Base-by-base conservation (phyloP, 1,140 invertebrate genomes). In the Drosophila chauvacae region DNA sequence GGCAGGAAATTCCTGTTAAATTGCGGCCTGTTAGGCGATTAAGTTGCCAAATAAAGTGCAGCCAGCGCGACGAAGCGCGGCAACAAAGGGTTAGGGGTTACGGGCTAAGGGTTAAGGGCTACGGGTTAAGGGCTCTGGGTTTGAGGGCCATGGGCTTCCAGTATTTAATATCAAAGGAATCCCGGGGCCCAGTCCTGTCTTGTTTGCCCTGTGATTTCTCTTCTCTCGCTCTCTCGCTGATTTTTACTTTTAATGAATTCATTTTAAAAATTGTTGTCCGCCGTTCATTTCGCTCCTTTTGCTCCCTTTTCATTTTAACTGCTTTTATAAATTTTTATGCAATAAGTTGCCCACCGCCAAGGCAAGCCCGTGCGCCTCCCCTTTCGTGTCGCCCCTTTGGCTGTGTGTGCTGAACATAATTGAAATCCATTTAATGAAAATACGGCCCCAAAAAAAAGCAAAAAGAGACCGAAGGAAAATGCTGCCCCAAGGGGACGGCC, bases 221-320 rank as follows among this genome's bases (percentile, higher is more conserved):
- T 79, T 51, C 45, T 72, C 66, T 73, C 69, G 72, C 78, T 11
- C 77, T 14, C 69, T 77, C 57, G 68, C 75, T 76, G 81, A 90
- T 90, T 90, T 90, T 90, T 90, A 90, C 85, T 90, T 90, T 90
- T 90, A 90, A 90, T 90, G 85, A 90, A 90, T 90, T 90, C 85
- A 79, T 81, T 90, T 90, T 65, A 63, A 78, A 77, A 78, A 83
- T 71, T 70, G 48, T 78, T 75, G 47, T 75, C 61, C 63, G 47
- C 28, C 57, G 57, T 47, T 64, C 57, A 56, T 37, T 44, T 71
- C 65, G 48, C 51, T 80, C 33, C 37, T 23, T 55, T 60, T 51
- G 20, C 61, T 42, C 37, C 44, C 60, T 56, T 48, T 50, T 53
- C 42, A 58, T 74, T 87, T 88, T 80, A 74, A 80, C 72, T 62